Percentiles rank a stretch among this genome's conserved stretches.
These are phyloP conservation scores for Sinocyclocheilus anophthalmus DNA, from an alignment of 2,113 vertebrate genomes.

Conservation along the genomic window DNA sequence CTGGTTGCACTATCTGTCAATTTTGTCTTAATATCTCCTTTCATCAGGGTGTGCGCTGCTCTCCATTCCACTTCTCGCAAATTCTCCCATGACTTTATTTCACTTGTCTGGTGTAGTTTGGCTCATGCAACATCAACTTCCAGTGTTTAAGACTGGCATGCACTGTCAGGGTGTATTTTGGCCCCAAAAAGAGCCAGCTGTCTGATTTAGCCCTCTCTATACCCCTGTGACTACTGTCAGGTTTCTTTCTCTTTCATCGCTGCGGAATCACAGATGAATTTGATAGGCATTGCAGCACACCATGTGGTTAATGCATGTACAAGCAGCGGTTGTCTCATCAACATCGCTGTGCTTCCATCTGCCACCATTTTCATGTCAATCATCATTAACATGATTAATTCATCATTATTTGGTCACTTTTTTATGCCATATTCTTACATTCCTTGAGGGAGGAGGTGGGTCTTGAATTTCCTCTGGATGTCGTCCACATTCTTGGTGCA, in stretches of 20 bases:
- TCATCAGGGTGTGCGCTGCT: conserved; percentile 39
- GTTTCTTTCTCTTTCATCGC: neutral
- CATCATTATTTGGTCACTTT: neutral
- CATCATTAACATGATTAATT: conserved; percentile 3
- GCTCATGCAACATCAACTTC: neutral
- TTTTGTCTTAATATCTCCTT: conserved; percentile 30
- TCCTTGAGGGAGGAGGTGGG: neutral
- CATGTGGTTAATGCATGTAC: conserved; percentile 39
- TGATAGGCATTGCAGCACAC: conserved; percentile 18
- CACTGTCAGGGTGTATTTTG: neutral
- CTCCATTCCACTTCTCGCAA: conserved; percentile 5
- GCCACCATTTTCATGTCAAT: conserved; percentile 26
- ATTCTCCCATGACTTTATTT: conserved; percentile 18
- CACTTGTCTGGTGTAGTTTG: conserved; percentile 11
- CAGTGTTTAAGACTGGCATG: neutral
- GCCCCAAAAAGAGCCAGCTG: neutral
- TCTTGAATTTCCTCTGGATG: neutral
- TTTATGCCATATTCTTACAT: neutral
- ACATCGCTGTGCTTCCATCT: conserved; percentile 31
- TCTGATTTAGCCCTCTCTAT: conserved; percentile 23
- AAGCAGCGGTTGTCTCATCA: conserved; percentile 29
- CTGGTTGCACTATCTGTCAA: neutral
- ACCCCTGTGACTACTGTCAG: neutral
- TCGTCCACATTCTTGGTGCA: neutral
- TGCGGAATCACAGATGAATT: neutral